Conservation (phyloP, 2,113 vertebrate genomes). For the Bucco capensis region DNA sequence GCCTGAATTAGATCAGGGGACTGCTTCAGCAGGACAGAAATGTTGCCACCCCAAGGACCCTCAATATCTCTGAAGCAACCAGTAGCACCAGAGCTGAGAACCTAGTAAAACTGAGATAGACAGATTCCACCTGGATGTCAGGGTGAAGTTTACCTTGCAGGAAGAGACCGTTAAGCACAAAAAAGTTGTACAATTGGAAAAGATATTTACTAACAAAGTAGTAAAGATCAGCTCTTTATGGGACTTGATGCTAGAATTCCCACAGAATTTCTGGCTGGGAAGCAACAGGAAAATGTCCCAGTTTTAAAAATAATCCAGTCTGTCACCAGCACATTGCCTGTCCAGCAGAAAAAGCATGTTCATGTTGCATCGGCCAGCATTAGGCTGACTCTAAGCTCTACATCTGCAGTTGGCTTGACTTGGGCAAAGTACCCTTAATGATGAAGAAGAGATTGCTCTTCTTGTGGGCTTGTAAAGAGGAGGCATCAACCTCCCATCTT, state of each 20-base stretch:
- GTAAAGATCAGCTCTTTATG: background rate
- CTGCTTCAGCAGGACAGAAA: background rate
- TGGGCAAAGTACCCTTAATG: background rate
- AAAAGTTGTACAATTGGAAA: background rate
- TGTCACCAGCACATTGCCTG: background rate
- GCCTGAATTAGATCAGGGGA: background rate
- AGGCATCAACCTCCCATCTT: background rate
- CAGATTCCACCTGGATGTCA: background rate
- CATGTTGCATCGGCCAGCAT: background rate
- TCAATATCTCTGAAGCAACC: background rate
- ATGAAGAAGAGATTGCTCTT: background rate
- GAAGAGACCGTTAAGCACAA: background rate
- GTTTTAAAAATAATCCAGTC: background rate
- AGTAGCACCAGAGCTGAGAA: background rate
- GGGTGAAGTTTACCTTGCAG: background rate
- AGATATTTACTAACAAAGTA: background rate
- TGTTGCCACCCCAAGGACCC: accelerated
- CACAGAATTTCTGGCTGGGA: background rate
- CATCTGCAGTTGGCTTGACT: background rate
- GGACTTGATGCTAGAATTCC: background rate
- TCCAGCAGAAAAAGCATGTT: background rate
- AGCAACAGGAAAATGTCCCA: background rate
- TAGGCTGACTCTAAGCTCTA: background rate
- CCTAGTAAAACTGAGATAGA: background rate
- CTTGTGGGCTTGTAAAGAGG: background rate